A percentile compares a stretch with the other conserved stretches of the same genome.
Evolutionary conservation across 2,797 vertebrate species (phyloP).

Genomic region (Hoplostethus mediterraneus): DNA sequence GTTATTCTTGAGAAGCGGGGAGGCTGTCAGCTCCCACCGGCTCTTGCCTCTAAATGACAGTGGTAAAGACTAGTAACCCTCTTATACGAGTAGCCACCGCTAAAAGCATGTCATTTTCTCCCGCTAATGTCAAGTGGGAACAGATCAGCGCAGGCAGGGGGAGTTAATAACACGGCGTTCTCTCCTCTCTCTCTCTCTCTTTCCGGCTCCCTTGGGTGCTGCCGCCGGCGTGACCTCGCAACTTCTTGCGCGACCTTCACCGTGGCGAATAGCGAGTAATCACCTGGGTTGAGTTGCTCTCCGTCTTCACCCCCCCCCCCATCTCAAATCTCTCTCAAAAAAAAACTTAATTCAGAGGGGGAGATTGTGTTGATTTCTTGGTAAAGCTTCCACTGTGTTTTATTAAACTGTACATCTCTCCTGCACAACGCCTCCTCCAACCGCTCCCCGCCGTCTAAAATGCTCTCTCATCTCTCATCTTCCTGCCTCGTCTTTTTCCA

Average conservation of each 20-base stretch:
- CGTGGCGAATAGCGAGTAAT: slow-evolving; percentile 37
- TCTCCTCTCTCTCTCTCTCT: slow-evolving; percentile 26
- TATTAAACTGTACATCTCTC: not conserved
- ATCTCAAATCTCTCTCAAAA: slow-evolving; percentile 17
- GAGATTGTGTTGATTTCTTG: not conserved
- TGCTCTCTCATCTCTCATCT: not conserved
- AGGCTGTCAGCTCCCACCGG: slow-evolving; percentile 59
- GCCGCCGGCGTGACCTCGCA: slow-evolving; percentile 40
- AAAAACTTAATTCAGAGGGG: slow-evolving; percentile 39
- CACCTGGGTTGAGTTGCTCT: slow-evolving; percentile 44
- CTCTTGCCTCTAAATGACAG: slow-evolving; percentile 73
- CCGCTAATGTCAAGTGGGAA: slow-evolving; percentile 79
- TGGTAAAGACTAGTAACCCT: slow-evolving; percentile 60
- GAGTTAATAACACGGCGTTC: slow-evolving; percentile 71
- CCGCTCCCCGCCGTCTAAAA: not conserved
- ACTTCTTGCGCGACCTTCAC: slow-evolving; percentile 48
- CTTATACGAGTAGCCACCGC: slow-evolving; percentile 64
- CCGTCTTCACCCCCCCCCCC: slow-evolving; percentile 2
- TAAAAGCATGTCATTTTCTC: slow-evolving; percentile 83
- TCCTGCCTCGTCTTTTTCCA: not conserved
- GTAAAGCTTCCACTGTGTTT: not conserved
- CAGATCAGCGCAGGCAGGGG: slow-evolving; percentile 68
- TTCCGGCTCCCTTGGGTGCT: slow-evolving; percentile 35
- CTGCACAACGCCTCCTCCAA: not conserved
- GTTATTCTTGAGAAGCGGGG: slow-evolving; percentile 60